Conservation (phyloP, 1,140 invertebrate genomes). For the Drosophila sproati region DNA sequence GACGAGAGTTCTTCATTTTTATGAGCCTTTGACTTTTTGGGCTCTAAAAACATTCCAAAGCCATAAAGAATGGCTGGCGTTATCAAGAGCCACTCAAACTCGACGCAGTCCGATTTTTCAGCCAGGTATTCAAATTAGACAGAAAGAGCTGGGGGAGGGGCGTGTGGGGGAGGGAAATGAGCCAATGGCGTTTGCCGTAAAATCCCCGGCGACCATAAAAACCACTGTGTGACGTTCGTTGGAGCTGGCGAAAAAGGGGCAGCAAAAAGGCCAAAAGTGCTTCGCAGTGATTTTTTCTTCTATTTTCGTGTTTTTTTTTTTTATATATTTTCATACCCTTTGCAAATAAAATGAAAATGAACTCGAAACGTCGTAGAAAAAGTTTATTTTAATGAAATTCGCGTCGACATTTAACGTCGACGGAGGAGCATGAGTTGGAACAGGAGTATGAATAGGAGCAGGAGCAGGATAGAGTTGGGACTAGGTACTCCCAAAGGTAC, state of each 20-base stretch:
- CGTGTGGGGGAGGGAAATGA: conserved; percentile 58
- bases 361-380: conserved; percentile 73
- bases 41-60: conserved; percentile 73
- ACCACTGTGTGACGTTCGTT: conserved; percentile 43
- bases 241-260: conserved; percentile 2
- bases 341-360: conserved; percentile 80
- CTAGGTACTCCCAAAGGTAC: neutral
- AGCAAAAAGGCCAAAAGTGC: conserved; percentile 58
- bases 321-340: conserved; percentile 25
- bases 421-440: neutral
- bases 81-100: conserved; percentile 49
- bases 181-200: conserved; percentile 70
- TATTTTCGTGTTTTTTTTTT: conserved; percentile 32
- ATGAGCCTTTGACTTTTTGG: conserved; percentile 52
- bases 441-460: neutral
- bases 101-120: conserved; percentile 36
- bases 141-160: conserved; percentile 11
- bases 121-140: conserved; percentile 77
- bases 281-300: conserved; percentile 65
- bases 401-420: conserved; percentile 76
- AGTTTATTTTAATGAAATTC: conserved; percentile 82
- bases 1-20: conserved; percentile 60
- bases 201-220: conserved; percentile 75
- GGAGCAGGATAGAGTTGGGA: neutral
- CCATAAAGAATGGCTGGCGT: conserved; percentile 76